Percentiles rank a stretch among this genome's conserved stretches.
Evolutionary conservation across 2,797 vertebrate genomes (phyloP).

Genomic region (Notamacropus eugenii): DNA sequence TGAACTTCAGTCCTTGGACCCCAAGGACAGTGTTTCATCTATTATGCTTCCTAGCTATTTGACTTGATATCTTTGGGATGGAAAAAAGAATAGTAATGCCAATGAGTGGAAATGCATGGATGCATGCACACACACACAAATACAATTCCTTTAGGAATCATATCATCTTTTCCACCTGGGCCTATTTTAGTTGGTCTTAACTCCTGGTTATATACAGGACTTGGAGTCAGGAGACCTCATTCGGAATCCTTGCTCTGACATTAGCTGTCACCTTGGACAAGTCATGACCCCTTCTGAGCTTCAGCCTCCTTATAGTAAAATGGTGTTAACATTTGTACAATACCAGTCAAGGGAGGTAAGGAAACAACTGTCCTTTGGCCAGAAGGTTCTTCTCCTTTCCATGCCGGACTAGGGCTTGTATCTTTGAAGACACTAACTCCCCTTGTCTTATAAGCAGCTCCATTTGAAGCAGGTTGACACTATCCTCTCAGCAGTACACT

Average conservation of each 20-base stretch:
- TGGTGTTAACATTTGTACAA: neutral
- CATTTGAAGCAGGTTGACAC: neutral
- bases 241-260: neutral
- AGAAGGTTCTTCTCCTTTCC: neutral
- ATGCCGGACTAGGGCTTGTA: neutral
- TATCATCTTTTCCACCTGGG: neutral
- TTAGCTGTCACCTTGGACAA: neutral
- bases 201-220: neutral
- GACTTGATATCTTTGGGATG: neutral
- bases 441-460: neutral
- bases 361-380: neutral
- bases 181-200: neutral
- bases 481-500: neutral
- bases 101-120: neutral
- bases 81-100: neutral
- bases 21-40: neutral
- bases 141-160: neutral
- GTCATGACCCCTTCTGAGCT: neutral
- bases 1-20: neutral
- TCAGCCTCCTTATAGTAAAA: neutral
- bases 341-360: neutral
- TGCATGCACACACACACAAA: neutral
- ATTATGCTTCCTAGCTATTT: neutral
- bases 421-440: neutral
- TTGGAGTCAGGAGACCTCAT: neutral